A percentile compares a stretch with the other conserved stretches of the same genome.
phyloP scores from a whole-genome alignment of 2,113 vertebrate species.

The Toxotes jaculatrix region DNA sequence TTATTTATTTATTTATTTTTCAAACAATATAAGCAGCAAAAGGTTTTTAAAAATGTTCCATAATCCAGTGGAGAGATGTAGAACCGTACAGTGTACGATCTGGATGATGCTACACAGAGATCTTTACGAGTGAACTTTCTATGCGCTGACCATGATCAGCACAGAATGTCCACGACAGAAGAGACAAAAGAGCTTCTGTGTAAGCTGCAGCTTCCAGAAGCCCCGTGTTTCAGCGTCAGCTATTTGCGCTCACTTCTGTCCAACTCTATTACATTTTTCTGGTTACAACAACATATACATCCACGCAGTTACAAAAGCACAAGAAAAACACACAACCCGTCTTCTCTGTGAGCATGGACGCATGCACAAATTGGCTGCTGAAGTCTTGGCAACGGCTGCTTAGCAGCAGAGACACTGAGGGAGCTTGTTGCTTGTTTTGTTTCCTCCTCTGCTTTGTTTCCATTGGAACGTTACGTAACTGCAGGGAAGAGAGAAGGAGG shows the following conservation, averaged over 20 bases:
- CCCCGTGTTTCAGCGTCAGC: neutral
- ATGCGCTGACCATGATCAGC: conserved; percentile 11
- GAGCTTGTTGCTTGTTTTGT: conserved; percentile 70
- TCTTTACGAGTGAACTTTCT: neutral
- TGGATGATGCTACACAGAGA: neutral
- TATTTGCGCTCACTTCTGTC: conserved; percentile 2
- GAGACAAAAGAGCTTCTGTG: conserved; percentile 58
- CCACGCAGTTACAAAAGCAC: conserved; percentile 4
- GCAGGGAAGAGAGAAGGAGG: conserved; percentile 15
- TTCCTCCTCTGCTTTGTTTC: conserved; percentile 70
- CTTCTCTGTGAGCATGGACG: neutral
- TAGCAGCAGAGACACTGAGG: conserved; percentile 58
- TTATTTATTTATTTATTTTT: too few relatives aligned
- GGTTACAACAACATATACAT: neutral
- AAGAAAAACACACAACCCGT: neutral
- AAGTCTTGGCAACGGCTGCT: conserved; percentile 64
- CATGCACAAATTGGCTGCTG: neutral
- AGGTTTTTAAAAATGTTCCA: neutral
- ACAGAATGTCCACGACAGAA: conserved; percentile 17
- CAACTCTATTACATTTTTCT: conserved; percentile 6
- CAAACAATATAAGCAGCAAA: neutral
- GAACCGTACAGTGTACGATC: neutral
- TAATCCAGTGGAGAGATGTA: neutral
- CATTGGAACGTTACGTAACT: conserved; percentile 63
- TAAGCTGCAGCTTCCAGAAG: conserved; percentile 48